Evolutionary conservation across 2,888 invertebrate species (phyloP), one percentile per base, ranked within the genome.

Genomic region (Diaprepes abbreviatus): DNA sequence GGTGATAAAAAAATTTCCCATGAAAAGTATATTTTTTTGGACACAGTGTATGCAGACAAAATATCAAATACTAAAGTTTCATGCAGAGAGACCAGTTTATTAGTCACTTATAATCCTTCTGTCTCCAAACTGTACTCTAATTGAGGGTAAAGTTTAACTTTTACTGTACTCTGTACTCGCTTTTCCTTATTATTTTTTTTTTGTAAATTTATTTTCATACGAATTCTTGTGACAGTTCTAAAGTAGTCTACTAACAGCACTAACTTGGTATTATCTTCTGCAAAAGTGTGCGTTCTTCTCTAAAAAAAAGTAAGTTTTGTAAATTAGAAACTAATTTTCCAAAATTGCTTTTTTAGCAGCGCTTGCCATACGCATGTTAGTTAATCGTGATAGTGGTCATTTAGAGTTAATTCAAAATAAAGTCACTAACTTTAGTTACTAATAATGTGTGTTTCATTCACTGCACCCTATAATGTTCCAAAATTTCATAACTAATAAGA

Each of bases 301-400:
- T 70, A 72, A 63, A 72, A 71, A 74, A 72, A 72, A 73, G 70
- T 71, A 73, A 62, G 67, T 73, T 65, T 70, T 58, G 52, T 48
- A 28, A 52, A 31, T 60, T 66, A 58, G 24, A 19, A 17, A 43
- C 24, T 58, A 58, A 63, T 12, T 63, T 63, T 57, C 14, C 24
- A 19, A 55, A 43, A 66, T 14, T 64, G 74, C 74, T 74, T 24
- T 75, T 62, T 74, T 74, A 74, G 75, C 74, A 63, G 57, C 59
- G 64, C 70, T 40, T 67, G 35, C 31, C 36, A 65, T 65, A 66
- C 59, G 74, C 74, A 73, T 73, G 73, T 48, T 57, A 62, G 54
- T 58, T 24, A n/a, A 36, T 36, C 21, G 36, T 36, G 33, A 36
- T 36, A 35, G 54, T 54, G 33, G 35, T 54, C 19, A 36, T 36